phyloP scores from a whole-genome alignment of 2,888 invertebrate species.

The Troides helena region DNA sequence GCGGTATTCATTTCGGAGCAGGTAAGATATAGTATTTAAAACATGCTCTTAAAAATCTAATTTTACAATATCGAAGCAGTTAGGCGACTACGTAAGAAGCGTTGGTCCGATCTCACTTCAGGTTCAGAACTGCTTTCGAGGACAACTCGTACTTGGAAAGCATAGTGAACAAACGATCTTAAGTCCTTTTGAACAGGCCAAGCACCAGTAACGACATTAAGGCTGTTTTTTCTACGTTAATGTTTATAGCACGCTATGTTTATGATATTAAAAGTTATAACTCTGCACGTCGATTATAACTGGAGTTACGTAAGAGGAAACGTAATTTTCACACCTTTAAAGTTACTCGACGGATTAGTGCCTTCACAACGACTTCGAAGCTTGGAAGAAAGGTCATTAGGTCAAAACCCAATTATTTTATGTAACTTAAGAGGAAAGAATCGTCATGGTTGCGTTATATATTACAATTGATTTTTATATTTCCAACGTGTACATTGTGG shows the following conservation, averaged over 20 bases:
- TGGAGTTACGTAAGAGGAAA: conserved; percentile 4
- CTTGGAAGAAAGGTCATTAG: conserved; percentile 8
- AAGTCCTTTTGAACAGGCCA: too few relatives aligned
- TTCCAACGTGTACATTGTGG: neutral
- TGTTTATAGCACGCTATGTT: too few relatives aligned
- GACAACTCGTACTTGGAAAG: too few relatives aligned
- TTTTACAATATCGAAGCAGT: too few relatives aligned
- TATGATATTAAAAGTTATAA: too few relatives aligned
- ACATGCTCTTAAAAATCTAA: neutral
- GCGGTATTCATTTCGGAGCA: neutral
- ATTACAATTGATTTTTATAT: conserved; percentile 14
- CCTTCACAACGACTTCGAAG: neutral
- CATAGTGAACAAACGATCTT: too few relatives aligned
- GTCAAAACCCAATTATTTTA: conserved; percentile 14
- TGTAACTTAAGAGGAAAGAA: conserved; percentile 3
- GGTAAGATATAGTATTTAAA: conserved; percentile 1
- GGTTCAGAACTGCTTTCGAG: neutral
- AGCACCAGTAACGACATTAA: too few relatives aligned
- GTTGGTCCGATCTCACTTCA: neutral
- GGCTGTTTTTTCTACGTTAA: too few relatives aligned
- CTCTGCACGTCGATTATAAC: neutral
- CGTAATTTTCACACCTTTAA: neutral
- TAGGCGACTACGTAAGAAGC: too few relatives aligned
- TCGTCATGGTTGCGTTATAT: neutral
- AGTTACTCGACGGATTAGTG: neutral